Percentiles rank a stretch among this genome's conserved stretches.
Conservation (phyloP, 2,113 vertebrate species). For the Halichoeres trimaculatus region DNA sequence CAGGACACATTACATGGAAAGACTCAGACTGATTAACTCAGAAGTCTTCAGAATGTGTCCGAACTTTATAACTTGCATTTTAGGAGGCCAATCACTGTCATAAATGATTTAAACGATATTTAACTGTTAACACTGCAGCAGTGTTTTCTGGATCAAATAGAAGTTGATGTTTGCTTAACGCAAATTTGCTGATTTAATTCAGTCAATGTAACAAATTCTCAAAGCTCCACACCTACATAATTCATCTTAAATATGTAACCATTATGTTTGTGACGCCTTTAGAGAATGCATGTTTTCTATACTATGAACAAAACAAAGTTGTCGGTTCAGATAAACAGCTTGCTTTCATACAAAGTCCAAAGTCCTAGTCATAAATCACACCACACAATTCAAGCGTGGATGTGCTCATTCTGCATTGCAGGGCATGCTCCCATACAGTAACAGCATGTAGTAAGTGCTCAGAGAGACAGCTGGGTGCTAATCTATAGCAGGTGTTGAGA, state of each 20-base stretch:
- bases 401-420: neutral
- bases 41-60: slow-evolving; percentile 26
- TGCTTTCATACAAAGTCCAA: neutral
- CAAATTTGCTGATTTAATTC: neutral
- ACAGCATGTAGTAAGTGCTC: slow-evolving; percentile 5
- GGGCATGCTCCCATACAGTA: no score
- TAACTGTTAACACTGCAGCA: slow-evolving; percentile 8
- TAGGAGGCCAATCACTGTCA: slow-evolving; percentile 1
- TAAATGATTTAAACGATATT: slow-evolving; percentile 6
- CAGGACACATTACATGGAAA: neutral
- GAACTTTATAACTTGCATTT: slow-evolving; percentile 56
- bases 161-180: neutral
- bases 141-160: no score
- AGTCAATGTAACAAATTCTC: neutral
- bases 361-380: neutral
- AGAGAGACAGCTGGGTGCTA: slow-evolving; percentile 37
- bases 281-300: neutral
- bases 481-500: slow-evolving; percentile 48
- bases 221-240: neutral
- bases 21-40: neutral
- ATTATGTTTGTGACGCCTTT: no score
- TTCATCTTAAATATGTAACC: no score
- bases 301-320: neutral
- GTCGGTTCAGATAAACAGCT: neutral
- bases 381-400: neutral